Evolutionary conservation across 2,888 invertebrate species (phyloP).

Genomic region (Cartodere bifasciata): DNA sequence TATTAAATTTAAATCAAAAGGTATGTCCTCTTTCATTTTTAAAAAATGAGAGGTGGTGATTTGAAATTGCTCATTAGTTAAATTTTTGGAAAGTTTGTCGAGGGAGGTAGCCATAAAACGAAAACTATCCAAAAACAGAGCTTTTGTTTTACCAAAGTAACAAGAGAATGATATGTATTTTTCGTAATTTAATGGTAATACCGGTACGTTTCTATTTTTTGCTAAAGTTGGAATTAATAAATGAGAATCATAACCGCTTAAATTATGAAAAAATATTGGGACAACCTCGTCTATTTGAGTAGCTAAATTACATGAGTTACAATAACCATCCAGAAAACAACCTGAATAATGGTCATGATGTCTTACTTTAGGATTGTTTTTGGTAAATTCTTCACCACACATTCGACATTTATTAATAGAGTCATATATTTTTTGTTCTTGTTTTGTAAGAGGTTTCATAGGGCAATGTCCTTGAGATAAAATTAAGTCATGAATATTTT

Average conservation of each 20-base stretch:
- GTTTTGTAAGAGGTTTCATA: not conserved
- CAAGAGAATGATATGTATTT: constrained; percentile 5
- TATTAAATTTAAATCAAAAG: constrained; percentile 11
- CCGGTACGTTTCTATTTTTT: constrained; percentile 1
- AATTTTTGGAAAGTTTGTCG: constrained; percentile 6
- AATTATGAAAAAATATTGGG: constrained; percentile 4
- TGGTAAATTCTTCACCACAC: not conserved
- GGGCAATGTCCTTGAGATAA: too few species aligned
- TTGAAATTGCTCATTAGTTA: constrained; percentile 3
- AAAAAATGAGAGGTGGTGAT: too few species aligned
- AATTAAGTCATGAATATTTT: too few species aligned
- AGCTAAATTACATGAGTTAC: constrained; percentile 1
- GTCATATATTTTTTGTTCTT: not conserved
- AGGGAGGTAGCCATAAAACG: constrained; percentile 8
- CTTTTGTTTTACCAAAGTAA: constrained; percentile 1
- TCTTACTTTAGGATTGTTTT: too few species aligned
- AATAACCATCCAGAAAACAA: not conserved
- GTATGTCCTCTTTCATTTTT: too few species aligned
- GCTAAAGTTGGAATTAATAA: constrained; percentile 8
- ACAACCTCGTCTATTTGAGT: not conserved
- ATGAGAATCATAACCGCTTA: constrained; percentile 9
- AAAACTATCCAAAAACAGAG: constrained; percentile 10
- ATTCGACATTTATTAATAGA: constrained; percentile 1
- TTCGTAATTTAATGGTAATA: constrained; percentile 11
- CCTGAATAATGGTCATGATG: not conserved